phyloP scores from a whole-genome alignment of 2,113 vertebrate genomes.

The Nibea albiflora region DNA sequence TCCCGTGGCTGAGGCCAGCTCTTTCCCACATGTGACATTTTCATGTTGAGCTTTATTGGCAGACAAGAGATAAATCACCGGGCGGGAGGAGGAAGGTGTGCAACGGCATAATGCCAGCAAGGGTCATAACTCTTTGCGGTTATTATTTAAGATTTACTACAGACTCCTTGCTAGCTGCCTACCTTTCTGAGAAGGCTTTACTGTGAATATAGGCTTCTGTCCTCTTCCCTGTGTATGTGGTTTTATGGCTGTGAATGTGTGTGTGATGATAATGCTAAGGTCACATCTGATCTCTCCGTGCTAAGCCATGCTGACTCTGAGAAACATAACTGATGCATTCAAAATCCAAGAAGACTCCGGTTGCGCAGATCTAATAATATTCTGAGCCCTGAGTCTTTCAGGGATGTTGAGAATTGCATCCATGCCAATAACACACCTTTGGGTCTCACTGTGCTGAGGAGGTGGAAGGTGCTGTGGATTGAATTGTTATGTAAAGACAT shows the following conservation, averaged over 20 bases:
- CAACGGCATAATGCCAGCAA: constrained; percentile 72
- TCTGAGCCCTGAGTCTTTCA: constrained; percentile 34
- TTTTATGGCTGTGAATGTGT: constrained; percentile 13
- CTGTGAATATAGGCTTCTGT: constrained; percentile 39
- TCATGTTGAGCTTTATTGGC: constrained; percentile 80
- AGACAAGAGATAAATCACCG: constrained; percentile 78
- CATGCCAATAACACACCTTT: constrained; percentile 71
- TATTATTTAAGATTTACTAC: constrained; percentile 82
- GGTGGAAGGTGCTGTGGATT: constrained; percentile 71
- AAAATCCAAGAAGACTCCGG: constrained; percentile 36
- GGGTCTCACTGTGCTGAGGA: constrained; percentile 47
- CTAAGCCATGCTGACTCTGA: constrained; percentile 54
- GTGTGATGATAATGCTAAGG: constrained; percentile 58
- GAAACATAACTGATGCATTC: constrained; percentile 58
- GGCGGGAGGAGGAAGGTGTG: constrained; percentile 74
- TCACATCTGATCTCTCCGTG: constrained; percentile 63
- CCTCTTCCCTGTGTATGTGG: constrained; percentile 23
- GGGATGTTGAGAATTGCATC: constrained; percentile 61
- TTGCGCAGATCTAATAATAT: constrained; percentile 55
- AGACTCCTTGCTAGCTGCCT: constrained; percentile 50
- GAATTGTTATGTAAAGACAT: constrained; percentile 82
- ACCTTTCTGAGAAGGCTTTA: constrained; percentile 43
- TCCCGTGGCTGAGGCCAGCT: constrained; percentile 61
- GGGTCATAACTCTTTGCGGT: constrained; percentile 78
- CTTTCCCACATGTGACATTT: constrained; percentile 77